Conservation (phyloP, 2,888 invertebrate species). For the Tetanocera ferruginea region DNA sequence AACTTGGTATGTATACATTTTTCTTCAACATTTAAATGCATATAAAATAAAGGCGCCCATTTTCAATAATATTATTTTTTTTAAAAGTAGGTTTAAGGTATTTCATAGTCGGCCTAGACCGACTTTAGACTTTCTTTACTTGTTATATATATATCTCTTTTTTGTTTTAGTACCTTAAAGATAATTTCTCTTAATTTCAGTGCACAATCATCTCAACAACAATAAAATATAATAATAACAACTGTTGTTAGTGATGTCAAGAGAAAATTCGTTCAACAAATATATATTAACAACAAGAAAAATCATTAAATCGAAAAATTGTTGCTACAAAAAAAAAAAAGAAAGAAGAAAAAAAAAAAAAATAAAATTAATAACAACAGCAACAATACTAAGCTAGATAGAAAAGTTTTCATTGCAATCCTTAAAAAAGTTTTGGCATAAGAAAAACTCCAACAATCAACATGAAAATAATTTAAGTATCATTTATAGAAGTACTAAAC, state of each 20-base stretch:
- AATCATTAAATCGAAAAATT: slow-evolving; percentile 26
- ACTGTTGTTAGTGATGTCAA: too few species aligned
- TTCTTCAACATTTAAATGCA: too few species aligned
- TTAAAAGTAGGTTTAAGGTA: too few species aligned
- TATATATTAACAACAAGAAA: not conserved
- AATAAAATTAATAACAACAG: not conserved
- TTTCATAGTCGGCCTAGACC: too few species aligned
- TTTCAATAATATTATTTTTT: too few species aligned
- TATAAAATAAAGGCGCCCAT: too few species aligned
- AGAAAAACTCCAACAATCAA: slow-evolving; percentile 37
- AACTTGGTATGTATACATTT: too few species aligned
- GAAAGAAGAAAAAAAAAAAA: not conserved
- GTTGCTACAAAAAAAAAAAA: not conserved
- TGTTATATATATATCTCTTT: too few species aligned
- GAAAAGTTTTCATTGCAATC: slow-evolving; percentile 49
- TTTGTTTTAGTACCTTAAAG: too few species aligned
- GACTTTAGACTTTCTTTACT: too few species aligned
- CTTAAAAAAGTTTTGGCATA: not conserved
- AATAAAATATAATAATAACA: not conserved
- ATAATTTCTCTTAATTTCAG: too few species aligned
- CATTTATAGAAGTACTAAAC: not conserved
- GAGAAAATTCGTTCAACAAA: not conserved
- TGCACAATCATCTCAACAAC: not conserved
- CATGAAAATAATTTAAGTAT: not conserved
- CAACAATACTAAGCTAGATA: slow-evolving; percentile 14